phyloP scores from a whole-genome alignment of 2,113 vertebrate genomes.

The Guaruba guarouba region DNA sequence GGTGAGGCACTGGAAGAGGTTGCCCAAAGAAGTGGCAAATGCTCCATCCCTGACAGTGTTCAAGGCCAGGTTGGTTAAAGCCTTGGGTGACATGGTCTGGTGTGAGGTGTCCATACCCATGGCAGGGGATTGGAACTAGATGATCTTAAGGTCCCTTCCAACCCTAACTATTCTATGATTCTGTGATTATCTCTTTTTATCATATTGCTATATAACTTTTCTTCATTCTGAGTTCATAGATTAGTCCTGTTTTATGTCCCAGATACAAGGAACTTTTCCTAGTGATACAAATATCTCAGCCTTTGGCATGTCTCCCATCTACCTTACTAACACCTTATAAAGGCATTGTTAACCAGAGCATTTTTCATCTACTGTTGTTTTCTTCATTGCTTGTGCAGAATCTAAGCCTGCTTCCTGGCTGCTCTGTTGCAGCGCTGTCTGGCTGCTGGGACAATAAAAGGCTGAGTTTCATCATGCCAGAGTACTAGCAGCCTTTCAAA shows the following conservation, averaged over 20 bases:
- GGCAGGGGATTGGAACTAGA: background rate
- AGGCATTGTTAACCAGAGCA: background rate
- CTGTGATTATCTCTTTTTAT: background rate
- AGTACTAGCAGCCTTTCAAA: background rate
- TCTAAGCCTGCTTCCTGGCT: background rate
- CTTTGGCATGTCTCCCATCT: background rate
- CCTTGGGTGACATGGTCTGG: background rate
- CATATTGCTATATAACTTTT: background rate
- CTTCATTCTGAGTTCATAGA: background rate
- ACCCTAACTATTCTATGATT: background rate
- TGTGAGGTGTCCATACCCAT: background rate
- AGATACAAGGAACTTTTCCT: background rate
- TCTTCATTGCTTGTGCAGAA: background rate
- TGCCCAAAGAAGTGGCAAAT: background rate
- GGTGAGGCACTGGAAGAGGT: background rate
- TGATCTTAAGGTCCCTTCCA: background rate
- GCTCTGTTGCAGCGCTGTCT: background rate
- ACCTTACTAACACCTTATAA: background rate
- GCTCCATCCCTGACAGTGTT: background rate
- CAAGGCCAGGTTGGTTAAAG: background rate
- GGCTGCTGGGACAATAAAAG: background rate
- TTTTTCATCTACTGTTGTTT: background rate
- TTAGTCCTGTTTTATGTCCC: background rate
- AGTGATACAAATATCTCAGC: background rate
- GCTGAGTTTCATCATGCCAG: background rate